Percentiles rank a stretch among this genome's conserved stretches.
These are phyloP conservation scores for Heliothis virescens DNA, from an alignment of 1,140 invertebrate species.

Conservation along the genomic window DNA sequence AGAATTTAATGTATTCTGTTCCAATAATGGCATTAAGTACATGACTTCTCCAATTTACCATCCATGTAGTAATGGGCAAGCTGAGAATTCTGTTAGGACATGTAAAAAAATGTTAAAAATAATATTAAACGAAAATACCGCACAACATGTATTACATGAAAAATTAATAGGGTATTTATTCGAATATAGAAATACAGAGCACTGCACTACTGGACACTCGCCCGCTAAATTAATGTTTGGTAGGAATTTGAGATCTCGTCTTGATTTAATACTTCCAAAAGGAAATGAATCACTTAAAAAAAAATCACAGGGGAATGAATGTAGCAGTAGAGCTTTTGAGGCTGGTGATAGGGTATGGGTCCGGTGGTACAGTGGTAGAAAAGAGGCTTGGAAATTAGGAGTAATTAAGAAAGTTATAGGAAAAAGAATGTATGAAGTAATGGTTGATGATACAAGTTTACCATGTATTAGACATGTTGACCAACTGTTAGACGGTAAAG, in stretches of 20 bases:
- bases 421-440: constrained; percentile 50
- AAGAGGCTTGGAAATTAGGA: constrained; percentile 51
- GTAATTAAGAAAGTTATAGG: constrained; percentile 39
- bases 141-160: neutral
- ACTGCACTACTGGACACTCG: constrained; percentile 52
- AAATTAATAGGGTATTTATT: constrained; percentile 57
- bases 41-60: constrained; percentile 60
- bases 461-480: neutral
- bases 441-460: neutral
- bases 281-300: neutral
- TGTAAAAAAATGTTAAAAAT: constrained; percentile 54
- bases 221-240: constrained; percentile 57
- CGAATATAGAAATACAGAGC: constrained; percentile 57
- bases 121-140: neutral
- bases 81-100: constrained; percentile 55
- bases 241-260: constrained; percentile 35
- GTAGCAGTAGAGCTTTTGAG: constrained; percentile 36
- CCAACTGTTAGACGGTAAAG: neutral
- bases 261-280: constrained; percentile 40
- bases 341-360: constrained; percentile 50
- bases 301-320: neutral
- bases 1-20: constrained; percentile 52
- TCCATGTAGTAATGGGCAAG: constrained; percentile 58
- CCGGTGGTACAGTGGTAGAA: constrained; percentile 48
- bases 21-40: constrained; percentile 53